Base-by-base conservation (phyloP, 2,888 invertebrate species). In the Calliopum simillimum region DNA sequence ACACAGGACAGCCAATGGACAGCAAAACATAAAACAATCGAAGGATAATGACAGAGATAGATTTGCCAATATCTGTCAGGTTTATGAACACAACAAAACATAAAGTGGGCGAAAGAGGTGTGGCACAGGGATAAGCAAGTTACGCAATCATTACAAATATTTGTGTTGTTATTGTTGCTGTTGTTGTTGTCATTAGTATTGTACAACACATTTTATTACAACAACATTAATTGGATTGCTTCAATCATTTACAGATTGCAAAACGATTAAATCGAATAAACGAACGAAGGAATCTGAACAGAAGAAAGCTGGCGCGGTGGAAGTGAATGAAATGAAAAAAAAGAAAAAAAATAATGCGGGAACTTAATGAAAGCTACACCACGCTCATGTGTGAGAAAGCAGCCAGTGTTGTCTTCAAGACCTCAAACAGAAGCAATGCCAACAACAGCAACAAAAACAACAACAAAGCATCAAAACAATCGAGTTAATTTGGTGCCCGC, bases 21-120 rank as follows among this genome's bases (percentile, higher is more conserved):
- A 43, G 64, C 69, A 74, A 73, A 75, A 61, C 70, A 61, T 63
- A 56, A 76, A 76, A 80, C 83, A 84, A 85, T 85, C 84, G 82
- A 84, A 84, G 79, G 81, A 83, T 84, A 84, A 85, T 85, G 84
- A 85, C 84, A 85, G 83, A 84, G 84, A 84, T 84, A 82, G 85
- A 84, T 84, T 84, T 84, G 79, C 80, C 80, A 82, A 85, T 85
- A 85, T 85, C 83, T 84, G 84, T 85, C 84, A 84, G 83, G 83
- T 84, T 75, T 80, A 80, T 77, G 77, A 75, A 80, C 79, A 79
- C 77, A 77, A 79, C 78, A 11, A 58, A 51, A 62, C n/a, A 33
- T 14, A 62, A 13, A 53, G 23, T 62, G 51, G 47, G 13, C 44
- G 23, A 51, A 41, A 13, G 19, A 64, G 2, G 49, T 43, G 46